Evolutionary conservation across 2,113 vertebrate genomes (phyloP).

Genomic region (Tupaia chinensis): DNA sequence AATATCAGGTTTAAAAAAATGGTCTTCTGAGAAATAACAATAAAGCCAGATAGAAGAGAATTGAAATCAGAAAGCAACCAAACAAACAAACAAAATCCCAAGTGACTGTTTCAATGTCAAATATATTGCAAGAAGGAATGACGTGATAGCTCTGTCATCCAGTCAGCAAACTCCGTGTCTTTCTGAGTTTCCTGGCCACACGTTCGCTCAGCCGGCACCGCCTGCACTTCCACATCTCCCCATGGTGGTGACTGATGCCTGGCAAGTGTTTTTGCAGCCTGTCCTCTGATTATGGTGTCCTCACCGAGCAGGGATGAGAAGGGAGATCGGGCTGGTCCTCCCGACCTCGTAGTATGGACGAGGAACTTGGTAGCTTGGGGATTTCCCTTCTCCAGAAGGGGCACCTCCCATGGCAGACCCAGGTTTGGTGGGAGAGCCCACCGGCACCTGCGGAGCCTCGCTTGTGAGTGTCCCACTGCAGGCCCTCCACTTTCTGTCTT

Average conservation of each 20-base stretch:
- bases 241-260: background rate
- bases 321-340: background rate
- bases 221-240: background rate
- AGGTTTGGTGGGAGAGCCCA: slow-evolving; percentile 76
- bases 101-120: background rate
- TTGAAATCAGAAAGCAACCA: background rate
- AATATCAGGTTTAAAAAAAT: background rate
- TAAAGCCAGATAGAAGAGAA: background rate
- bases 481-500: slow-evolving; percentile 73
- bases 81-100: background rate
- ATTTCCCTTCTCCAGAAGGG: background rate
- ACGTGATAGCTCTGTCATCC: background rate
- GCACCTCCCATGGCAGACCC: slow-evolving; percentile 32
- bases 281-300: background rate
- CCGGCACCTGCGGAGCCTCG: slow-evolving; percentile 39
- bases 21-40: background rate
- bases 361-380: slow-evolving; percentile 24
- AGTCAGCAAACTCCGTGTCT: background rate
- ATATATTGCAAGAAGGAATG: background rate
- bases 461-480: slow-evolving; percentile 54
- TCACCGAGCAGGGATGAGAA: background rate
- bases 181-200: background rate
- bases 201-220: background rate
- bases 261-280: background rate
- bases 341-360: background rate